Conservation (phyloP, 2,888 invertebrate genomes). For the Lasioglossum leucozonium region DNA sequence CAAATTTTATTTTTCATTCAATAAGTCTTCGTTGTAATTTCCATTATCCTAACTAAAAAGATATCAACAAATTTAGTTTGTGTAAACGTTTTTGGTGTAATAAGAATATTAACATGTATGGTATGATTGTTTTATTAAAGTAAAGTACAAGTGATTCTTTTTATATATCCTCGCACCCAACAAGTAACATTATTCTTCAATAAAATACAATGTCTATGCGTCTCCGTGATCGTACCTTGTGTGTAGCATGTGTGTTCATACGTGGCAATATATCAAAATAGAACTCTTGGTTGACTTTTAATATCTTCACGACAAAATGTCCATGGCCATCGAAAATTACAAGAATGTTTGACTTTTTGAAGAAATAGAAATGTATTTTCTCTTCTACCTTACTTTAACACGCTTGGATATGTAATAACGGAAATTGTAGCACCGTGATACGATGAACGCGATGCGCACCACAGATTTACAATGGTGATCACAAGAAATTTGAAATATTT, state of each 20-base stretch:
- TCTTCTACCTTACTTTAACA: slow-evolving; percentile 45
- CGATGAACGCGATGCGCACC: slow-evolving; percentile 56
- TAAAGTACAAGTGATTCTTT: slow-evolving; percentile 77
- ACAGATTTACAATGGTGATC: slow-evolving; percentile 14
- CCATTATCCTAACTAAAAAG: slow-evolving; percentile 4
- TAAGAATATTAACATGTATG: slow-evolving; percentile 48
- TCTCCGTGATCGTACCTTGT: slow-evolving; percentile 62
- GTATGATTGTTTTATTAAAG: slow-evolving; percentile 81
- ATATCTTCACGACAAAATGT: slow-evolving; percentile 15
- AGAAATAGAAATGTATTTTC: slow-evolving; percentile 41
- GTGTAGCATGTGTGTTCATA: slow-evolving; percentile 48
- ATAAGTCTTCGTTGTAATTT: neutral
- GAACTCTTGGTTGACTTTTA: slow-evolving; percentile 26
- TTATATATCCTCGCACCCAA: slow-evolving; percentile 77
- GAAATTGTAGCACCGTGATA: slow-evolving; percentile 63
- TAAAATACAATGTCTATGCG: slow-evolving; percentile 75
- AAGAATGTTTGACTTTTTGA: slow-evolving; percentile 22
- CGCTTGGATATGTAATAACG: slow-evolving; percentile 49
- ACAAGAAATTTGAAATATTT: slow-evolving; percentile 1
- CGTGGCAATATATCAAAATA: slow-evolving; percentile 28
- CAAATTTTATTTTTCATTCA: neutral
- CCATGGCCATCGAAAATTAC: neutral
- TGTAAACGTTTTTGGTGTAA: slow-evolving; percentile 12
- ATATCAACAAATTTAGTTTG: neutral
- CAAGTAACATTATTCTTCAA: slow-evolving; percentile 67